These are phyloP conservation scores for Mechanitis mazaeus DNA, from an alignment of 2,888 invertebrate species.

Conservation along the genomic window DNA sequence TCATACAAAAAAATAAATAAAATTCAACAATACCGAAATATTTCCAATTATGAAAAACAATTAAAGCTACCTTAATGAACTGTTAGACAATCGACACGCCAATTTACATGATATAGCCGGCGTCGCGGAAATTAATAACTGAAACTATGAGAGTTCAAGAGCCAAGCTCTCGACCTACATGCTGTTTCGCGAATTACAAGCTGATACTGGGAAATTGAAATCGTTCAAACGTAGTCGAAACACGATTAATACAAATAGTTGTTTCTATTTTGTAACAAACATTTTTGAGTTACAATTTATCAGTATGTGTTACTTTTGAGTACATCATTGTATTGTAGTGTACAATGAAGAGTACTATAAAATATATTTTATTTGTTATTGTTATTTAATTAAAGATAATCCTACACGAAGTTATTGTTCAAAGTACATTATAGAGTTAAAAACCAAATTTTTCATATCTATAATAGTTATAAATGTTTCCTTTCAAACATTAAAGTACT, in stretches of 20 bases:
- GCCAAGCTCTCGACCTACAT: conserved; percentile 8
- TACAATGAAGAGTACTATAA: too few relatives aligned
- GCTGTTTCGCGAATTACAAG: conserved; percentile 2
- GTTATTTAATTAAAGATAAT: too few relatives aligned
- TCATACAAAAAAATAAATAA: background rate
- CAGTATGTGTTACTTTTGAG: too few relatives aligned
- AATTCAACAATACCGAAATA: background rate
- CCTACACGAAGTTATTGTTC: too few relatives aligned
- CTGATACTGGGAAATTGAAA: conserved; percentile 4
- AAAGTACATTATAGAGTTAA: too few relatives aligned
- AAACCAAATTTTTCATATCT: too few relatives aligned
- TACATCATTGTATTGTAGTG: too few relatives aligned
- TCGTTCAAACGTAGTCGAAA: conserved; percentile 3
- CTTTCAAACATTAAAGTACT: background rate
- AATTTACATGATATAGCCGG: conserved; percentile 20
- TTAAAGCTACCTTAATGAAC: conserved; percentile 11
- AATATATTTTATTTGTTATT: too few relatives aligned
- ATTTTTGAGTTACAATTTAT: too few relatives aligned
- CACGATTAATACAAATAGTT: background rate
- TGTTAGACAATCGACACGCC: conserved; percentile 16
- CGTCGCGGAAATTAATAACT: conserved; percentile 20
- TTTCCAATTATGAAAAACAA: conserved; percentile 4
- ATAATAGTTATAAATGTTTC: background rate
- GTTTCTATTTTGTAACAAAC: background rate
- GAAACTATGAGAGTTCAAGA: conserved; percentile 20